Evolutionary conservation across 2,888 invertebrate genomes (phyloP).

Genomic region (Drosophila affinis): DNA sequence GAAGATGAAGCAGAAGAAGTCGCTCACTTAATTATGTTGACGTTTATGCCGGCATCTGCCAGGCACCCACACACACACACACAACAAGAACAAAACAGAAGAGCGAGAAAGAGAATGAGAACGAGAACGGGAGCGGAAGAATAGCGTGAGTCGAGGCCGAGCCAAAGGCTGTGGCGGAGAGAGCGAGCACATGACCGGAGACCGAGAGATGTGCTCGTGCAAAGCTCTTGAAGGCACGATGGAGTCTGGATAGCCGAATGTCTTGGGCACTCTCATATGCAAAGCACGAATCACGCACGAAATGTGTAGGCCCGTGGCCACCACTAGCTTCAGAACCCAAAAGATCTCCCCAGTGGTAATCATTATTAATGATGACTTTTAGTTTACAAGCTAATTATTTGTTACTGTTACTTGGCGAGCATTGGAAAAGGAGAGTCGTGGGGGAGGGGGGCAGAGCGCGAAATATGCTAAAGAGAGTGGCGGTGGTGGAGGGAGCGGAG

Average conservation of each 20-base stretch:
- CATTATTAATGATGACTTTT: conserved; percentile 79
- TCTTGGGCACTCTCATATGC: not conserved
- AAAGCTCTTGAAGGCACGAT: not conserved
- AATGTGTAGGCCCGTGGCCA: not conserved
- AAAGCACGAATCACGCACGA: not conserved
- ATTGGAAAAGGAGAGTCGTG: not conserved
- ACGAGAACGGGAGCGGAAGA: conserved; percentile 7
- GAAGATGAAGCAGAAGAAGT: conserved; percentile 27
- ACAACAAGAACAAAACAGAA: conserved; percentile 2
- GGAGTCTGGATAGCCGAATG: not conserved
- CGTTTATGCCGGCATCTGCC: conserved; percentile 64
- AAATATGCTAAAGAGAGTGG: not conserved
- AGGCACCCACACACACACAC: conserved; percentile 31
- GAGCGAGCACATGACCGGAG: not conserved
- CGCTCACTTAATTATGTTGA: conserved; percentile 76
- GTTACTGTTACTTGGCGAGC: conserved; percentile 65
- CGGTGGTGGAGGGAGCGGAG: not conserved
- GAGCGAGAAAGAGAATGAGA: conserved; percentile 8
- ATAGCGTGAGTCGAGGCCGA: not conserved
- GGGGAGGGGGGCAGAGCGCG: not conserved
- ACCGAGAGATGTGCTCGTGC: not conserved
- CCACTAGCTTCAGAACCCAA: conserved; percentile 15
- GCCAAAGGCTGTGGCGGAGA: not conserved
- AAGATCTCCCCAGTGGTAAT: conserved; percentile 62
- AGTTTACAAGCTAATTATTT: conserved; percentile 79